Conservation (phyloP, 1,140 invertebrate genomes). For the Plutomurus gul region DNA sequence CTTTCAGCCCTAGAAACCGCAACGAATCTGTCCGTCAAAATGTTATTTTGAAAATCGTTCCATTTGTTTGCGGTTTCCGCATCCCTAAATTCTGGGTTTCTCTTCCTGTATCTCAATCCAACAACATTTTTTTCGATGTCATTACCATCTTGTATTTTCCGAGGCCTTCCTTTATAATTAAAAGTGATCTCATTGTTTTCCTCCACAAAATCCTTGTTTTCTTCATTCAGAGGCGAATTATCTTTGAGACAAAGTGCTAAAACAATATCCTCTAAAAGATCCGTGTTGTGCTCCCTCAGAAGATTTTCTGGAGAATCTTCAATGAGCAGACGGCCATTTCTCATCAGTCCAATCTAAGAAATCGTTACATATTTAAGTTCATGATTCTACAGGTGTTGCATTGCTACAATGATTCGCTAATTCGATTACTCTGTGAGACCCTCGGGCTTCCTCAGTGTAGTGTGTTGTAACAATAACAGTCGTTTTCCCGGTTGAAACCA, state of each 20-base stretch:
- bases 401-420: neutral
- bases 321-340: slow-evolving; percentile 83
- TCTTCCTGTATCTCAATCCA: neutral
- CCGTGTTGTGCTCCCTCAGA: slow-evolving; percentile 77
- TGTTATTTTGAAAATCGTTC: neutral
- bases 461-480: slow-evolving; percentile 66
- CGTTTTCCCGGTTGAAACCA: slow-evolving; percentile 58
- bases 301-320: slow-evolving; percentile 86
- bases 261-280: slow-evolving; percentile 89
- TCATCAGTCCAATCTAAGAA: slow-evolving; percentile 87
- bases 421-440: slow-evolving; percentile 58
- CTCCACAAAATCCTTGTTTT: neutral
- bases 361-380: neutral
- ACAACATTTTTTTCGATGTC: neutral
- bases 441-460: slow-evolving; percentile 65
- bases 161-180: neutral
- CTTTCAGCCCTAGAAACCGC: neutral
- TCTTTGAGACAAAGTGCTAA: slow-evolving; percentile 79
- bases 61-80: neutral
- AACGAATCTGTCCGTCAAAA: neutral
- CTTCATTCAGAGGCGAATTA: neutral
- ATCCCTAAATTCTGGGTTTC: neutral
- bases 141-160: neutral
- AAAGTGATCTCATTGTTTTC: slow-evolving; percentile 3
- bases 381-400: neutral